These are phyloP conservation scores for Trissoscelio sp. DNA, from an alignment of 2,888 invertebrate species.

Conservation along the genomic window DNA sequence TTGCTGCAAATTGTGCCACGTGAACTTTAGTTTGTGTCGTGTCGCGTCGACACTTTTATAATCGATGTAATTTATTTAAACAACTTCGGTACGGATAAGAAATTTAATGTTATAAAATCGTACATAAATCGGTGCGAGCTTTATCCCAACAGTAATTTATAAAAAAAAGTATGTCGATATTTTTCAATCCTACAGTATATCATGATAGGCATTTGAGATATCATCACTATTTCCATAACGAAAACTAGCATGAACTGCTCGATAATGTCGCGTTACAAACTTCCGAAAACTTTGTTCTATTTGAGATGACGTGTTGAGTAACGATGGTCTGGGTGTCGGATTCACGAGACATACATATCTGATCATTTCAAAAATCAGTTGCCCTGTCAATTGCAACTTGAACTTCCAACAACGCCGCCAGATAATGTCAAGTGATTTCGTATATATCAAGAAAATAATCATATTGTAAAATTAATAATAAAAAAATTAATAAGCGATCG, in stretches of 20 bases:
- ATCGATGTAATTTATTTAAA: neutral
- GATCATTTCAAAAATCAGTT: conserved; percentile 51
- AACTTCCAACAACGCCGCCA: conserved; percentile 8
- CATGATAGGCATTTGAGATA: conserved; percentile 27
- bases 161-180: conserved; percentile 18
- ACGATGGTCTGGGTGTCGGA: conserved; percentile 49
- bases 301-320: conserved; percentile 62
- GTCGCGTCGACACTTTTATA: no score
- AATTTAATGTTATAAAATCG: neutral
- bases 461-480: neutral
- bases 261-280: conserved; percentile 57
- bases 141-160: neutral
- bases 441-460: neutral
- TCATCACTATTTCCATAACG: conserved; percentile 47
- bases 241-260: conserved; percentile 52
- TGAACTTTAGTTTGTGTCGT: conserved; percentile 1
- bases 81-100: neutral
- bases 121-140: neutral
- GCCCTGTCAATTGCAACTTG: conserved; percentile 34
- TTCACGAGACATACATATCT: conserved; percentile 37
- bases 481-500: no score
- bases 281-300: conserved; percentile 53
- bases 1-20: conserved; percentile 17
- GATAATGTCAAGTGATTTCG: conserved; percentile 16
- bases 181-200: conserved; percentile 17